Evolutionary conservation across 2,888 invertebrate species (phyloP).

Genomic region (Xanthorhoe designata): DNA sequence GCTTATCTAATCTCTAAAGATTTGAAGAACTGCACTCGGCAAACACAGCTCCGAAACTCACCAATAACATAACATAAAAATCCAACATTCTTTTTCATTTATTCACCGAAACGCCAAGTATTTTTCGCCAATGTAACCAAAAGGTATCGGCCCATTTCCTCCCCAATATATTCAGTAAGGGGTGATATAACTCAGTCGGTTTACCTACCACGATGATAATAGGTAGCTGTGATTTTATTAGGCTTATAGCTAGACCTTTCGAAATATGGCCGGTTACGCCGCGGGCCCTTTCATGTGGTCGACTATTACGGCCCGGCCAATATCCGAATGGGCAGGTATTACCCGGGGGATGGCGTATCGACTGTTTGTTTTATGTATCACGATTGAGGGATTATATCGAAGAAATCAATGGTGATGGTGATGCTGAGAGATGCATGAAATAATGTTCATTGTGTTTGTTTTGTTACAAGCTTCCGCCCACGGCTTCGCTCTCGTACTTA

Average conservation of each 20-base stretch:
- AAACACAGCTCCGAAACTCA: too few species aligned
- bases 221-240: constrained; percentile 45
- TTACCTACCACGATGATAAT: constrained; percentile 42
- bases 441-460: background rate
- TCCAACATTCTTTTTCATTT: background rate
- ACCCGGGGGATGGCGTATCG: background rate
- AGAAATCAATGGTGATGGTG: background rate
- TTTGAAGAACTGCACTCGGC: too few species aligned
- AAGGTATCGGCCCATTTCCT: constrained; percentile 24
- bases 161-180: constrained; percentile 45
- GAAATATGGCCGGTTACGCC: constrained; percentile 30
- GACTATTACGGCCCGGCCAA: constrained; percentile 26
- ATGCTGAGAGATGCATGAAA: background rate
- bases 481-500: too few species aligned
- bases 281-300: constrained; percentile 22
- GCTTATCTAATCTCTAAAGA: too few species aligned
- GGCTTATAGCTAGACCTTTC: constrained; percentile 37
- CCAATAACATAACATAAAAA: background rate
- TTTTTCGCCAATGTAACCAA: background rate
- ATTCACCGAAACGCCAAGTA: background rate
- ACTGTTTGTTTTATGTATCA: background rate
- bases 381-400: background rate
- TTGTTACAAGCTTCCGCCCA: too few species aligned
- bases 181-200: constrained; percentile 43
- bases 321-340: constrained; percentile 22